Evolutionary conservation across 2,888 invertebrate species (phyloP), one percentile per base, ranked within the genome.

Genomic region (Hedya salicella): DNA sequence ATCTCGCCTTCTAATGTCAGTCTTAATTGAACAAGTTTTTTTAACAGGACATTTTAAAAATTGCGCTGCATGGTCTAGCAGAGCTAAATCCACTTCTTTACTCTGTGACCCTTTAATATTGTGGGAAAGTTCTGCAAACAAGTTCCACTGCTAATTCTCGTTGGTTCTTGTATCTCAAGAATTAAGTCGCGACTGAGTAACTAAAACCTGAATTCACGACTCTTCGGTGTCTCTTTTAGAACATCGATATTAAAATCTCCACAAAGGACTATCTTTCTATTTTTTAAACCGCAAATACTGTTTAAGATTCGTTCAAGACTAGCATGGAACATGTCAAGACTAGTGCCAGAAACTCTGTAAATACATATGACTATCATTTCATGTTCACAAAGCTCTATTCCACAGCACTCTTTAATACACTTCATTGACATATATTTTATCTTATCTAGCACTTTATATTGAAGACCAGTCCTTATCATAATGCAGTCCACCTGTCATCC

Each of bases 101-200:
- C 9, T 1, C 13, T 46, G 17, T 3, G 46, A 17, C 19, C 46
- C 46, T 19, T 46, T 46, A 6, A 46, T 13, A 11, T 50, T 32
- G 9, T 50, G 50, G 9, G 50, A 30, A 50, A 50, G 16, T 46
- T 46, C 16, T 50, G 32, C 32, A 50, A n/a, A 50, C 50, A 50
- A 14, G 50, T 52, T 2, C 30, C 50, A 50, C 50, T 50, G 16
- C 50, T 50, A n/a, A 9, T 14, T 50, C 50, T 50, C 9, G 50
- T 50, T 32, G 16, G 8, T 16, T 50, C 13, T 16, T 30, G 16
- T 21, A 50, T 14, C 9, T 30, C 50, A 6, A 50, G 11, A 3
- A 11, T 50, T 50, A 50, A 16, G 13, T 32, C 9, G 5, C 9
- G 16, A 6, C 50, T 50, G 9, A 50, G 6, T 16, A 50, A 32